Conservation (phyloP, 2,797 vertebrate genomes). For the Microctenopoma steveboyesi region DNA sequence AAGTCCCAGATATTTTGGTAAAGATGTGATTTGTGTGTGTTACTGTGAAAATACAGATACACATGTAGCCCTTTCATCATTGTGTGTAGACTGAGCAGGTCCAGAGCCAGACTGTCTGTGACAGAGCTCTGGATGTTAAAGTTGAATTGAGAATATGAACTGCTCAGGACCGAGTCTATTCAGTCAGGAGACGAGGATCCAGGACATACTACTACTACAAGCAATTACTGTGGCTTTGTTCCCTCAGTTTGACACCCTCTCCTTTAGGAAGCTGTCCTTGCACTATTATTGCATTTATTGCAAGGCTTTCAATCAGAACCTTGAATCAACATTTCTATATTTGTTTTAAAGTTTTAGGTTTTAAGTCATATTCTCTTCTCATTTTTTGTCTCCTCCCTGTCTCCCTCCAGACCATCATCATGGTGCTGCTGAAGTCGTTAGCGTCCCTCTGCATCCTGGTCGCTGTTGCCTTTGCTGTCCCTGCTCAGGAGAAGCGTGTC, state of each 20-base stretch:
- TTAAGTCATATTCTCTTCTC: not conserved
- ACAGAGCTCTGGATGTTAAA: not conserved
- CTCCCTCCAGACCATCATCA: conserved; percentile 23
- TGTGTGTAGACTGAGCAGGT: not conserved
- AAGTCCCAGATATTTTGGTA: not conserved
- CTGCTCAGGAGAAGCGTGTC: conserved; percentile 87
- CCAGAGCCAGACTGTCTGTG: not conserved
- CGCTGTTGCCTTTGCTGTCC: conserved; percentile 73
- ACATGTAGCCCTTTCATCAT: not conserved
- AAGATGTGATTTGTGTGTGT: not conserved
- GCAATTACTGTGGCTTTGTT: not conserved
- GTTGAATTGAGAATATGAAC: not conserved
- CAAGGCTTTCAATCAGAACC: not conserved
- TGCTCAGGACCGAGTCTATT: not conserved
- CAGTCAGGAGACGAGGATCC: not conserved
- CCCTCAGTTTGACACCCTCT: not conserved
- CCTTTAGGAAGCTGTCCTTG: conserved; percentile 1
- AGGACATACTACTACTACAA: not conserved
- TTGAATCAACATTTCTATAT: not conserved
- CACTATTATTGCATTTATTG: not conserved
- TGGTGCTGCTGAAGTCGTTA: conserved; percentile 66
- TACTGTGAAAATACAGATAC: not conserved
- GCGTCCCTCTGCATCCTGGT: conserved; percentile 54
- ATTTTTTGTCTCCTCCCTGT: not conserved
- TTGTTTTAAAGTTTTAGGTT: too few relatives aligned